Base-by-base conservation (phyloP, 2,888 invertebrate genomes). In the Nemoura dubitans region DNA sequence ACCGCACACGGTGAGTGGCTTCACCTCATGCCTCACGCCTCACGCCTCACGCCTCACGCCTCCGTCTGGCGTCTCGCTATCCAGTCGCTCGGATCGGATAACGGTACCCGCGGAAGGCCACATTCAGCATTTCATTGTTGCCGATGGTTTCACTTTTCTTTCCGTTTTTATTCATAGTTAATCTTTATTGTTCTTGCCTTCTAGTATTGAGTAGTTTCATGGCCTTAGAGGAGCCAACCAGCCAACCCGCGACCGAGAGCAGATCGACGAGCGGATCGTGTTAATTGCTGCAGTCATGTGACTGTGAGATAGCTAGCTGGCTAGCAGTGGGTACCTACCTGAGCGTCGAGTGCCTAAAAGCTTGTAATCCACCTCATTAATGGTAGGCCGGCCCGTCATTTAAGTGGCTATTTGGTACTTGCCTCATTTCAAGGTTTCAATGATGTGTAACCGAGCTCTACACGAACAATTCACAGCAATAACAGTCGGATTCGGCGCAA, bases 141-240 rank as follows among this genome's bases (percentile, higher is more conserved):
- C 5, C 59, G 2, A 59, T 59, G 59, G 59, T 59, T 59, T 59
- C 59, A 59, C 59, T 59, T 59, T 59, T 59, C 59, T 16, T 59
- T 59, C 59, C 59, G 14, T 59, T 59, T 59, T 59, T 59, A 59
- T 59, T 59, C 59, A 59, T 7, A 59, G 59, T 59, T 59, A 21
- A 59, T 59, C 59, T 59, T 59, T 59, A 59, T 59, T 59, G 59
- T 59, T 59, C 59, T 59, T 59, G 59, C 59, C 59, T 59, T 59
- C 59, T 10, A 59, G 59, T 59, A 59, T 21, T 14, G 59, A 59
- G 59, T 59, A 59, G 59, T 59, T 59, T 59, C 59, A 59, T 59
- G 59, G 59, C 59, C 59, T 59, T 59, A 59, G 21, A 59, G 14
- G 59, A 21, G 14, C 59, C 59, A 36, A 36, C 36, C 36, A 10